phyloP scores from a whole-genome alignment of 2,113 vertebrate species.

The Nematolebias whitei region DNA sequence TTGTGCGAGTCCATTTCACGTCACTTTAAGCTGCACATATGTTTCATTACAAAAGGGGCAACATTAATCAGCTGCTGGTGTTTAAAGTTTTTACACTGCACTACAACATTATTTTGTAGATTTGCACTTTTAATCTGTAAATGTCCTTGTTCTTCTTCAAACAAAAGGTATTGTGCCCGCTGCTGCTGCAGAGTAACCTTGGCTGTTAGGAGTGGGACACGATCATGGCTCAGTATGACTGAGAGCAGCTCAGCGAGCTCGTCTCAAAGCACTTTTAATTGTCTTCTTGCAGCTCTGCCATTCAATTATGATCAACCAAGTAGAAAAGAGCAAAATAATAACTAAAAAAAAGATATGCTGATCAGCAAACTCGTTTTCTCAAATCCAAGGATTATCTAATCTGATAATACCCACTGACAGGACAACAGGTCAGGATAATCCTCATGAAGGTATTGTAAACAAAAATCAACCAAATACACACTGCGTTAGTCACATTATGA shows the following conservation, averaged over 20 bases:
- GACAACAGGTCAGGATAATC: conserved; percentile 58
- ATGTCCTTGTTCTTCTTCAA: background rate
- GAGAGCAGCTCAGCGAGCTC: no score
- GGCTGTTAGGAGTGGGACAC: conserved; percentile 1
- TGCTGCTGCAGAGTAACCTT: conserved; percentile 7
- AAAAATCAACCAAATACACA: conserved; percentile 25
- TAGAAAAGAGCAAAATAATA: conserved; percentile 32
- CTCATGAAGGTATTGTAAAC: conserved; percentile 33
- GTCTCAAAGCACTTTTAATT: conserved; percentile 20
- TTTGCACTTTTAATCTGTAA: background rate
- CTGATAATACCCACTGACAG: conserved; percentile 57
- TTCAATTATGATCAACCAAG: conserved; percentile 45
- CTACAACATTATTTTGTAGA: background rate
- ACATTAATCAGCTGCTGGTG: background rate
- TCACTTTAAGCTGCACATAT: background rate
- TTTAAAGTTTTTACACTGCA: background rate
- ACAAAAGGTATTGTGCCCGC: background rate
- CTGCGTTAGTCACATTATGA: conserved; percentile 16
- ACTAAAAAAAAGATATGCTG: conserved; percentile 53
- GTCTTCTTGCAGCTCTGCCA: conserved; percentile 10
- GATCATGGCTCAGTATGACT: background rate
- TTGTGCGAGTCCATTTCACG: no score
- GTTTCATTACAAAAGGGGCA: background rate
- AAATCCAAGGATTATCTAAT: conserved; percentile 65
- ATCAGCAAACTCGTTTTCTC: conserved; percentile 46